Base-by-base conservation (phyloP, 2,797 vertebrate genomes). In the Syndactyla subalaris region DNA sequence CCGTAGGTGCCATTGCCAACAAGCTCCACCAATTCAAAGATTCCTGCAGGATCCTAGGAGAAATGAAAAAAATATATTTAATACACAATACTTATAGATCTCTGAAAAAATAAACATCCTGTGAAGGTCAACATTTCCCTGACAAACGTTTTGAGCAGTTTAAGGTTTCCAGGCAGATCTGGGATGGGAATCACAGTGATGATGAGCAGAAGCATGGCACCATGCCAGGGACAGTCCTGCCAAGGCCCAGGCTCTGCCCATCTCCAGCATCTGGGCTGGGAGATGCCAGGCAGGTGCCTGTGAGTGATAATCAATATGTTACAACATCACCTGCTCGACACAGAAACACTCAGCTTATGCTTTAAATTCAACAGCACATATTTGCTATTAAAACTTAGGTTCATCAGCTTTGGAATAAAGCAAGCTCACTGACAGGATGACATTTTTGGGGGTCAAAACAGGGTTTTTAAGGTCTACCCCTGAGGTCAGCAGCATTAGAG, bases 1-100 rank as follows among this genome's bases (percentile, higher is more conserved):
- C 99, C 99, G 1, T 99, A 99, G 19, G 99, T 99, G 85, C 99
- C 99, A 97, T 99, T 99, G 96, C 99, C 99, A 96, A 99, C 99
- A 91, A 99, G 98, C 97, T 99, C 99, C 67, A 99, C 99, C 96
- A 99, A 89, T 97, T 99, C 99, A 98, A 99, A 99, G 97, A 99
- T 99, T 82, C 99, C 99, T 54, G 99, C 99, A 52, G 99, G 99
- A 96, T 99, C 99, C 99, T 99, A 96, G 92, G 63, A 94, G 74
- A 85, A 94, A 97, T 86, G 24, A 18, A 82, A 93, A 79, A 26
- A 51, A 43, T 4, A 2, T 3, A n/a, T n/a, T 49, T 39, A 89
- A 49, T 36, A 73, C 58, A 4, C 27, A 70, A 12, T 43, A 88
- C 22, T 88, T 70, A 20, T 0, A 51, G 23, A 36, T 26, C 54